Evolutionary conservation across 1,140 invertebrate species (phyloP).

Genomic region (Euwallacea similis): DNA sequence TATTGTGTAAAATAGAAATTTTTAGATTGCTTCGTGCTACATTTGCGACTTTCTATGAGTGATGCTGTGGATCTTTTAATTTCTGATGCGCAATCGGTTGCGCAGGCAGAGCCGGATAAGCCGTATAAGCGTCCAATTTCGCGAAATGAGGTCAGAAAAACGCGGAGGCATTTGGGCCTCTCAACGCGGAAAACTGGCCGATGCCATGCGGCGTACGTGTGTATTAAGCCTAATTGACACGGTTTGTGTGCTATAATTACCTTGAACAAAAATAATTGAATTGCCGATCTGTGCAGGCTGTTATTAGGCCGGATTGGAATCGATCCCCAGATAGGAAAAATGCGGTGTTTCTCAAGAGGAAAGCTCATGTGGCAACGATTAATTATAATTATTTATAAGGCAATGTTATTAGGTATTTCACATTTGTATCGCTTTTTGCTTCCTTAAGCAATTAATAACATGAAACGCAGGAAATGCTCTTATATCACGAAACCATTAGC

Average conservation of each 20-base stretch:
- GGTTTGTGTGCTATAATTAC: background rate
- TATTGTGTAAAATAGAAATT: constrained; percentile 25
- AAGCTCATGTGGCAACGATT: background rate
- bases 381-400: background rate
- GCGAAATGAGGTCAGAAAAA: background rate
- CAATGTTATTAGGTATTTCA: background rate
- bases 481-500: constrained; percentile 5
- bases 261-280: background rate
- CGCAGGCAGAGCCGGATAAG: background rate
- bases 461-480: constrained; percentile 7
- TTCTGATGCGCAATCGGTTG: too few relatives aligned
- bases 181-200: background rate
- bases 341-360: background rate
- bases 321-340: too few relatives aligned
- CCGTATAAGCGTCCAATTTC: background rate
- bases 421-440: constrained; percentile 4
- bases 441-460: background rate
- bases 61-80: too few relatives aligned
- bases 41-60: constrained; percentile 12
- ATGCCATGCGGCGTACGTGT: background rate
- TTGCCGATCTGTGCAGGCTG: too few relatives aligned
- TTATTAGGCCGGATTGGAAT: too few relatives aligned
- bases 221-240: constrained; percentile 10
- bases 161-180: background rate
- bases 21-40: constrained; percentile 11